These are phyloP conservation scores for Antechinus stuartii DNA, from an alignment of 2,113 vertebrate genomes.

Conservation along the genomic window DNA sequence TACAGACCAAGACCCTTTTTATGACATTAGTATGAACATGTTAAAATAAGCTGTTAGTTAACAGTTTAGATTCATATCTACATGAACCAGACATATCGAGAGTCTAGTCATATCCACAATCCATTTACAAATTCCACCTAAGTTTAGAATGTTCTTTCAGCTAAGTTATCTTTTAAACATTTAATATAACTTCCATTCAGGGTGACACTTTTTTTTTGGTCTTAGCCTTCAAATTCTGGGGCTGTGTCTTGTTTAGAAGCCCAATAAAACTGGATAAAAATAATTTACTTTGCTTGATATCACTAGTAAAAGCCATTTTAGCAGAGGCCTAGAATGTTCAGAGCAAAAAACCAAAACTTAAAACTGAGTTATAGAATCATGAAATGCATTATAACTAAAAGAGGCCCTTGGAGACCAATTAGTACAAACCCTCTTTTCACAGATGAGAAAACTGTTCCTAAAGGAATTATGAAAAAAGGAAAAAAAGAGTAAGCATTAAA, in stretches of 20 bases:
- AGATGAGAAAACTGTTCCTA: conserved; percentile 20
- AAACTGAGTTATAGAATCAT: not conserved
- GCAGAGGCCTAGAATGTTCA: not conserved
- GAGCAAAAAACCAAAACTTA: not conserved
- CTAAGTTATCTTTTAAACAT: not conserved
- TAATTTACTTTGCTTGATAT: conserved; percentile 37
- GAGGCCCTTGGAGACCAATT: not conserved
- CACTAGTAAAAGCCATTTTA: not conserved
- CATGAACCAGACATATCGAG: not conserved
- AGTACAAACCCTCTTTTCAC: not conserved
- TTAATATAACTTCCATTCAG: not conserved
- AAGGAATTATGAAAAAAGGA: conserved; percentile 29
- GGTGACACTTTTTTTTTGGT: not conserved
- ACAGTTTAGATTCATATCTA: not conserved
- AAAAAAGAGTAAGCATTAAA: conserved; percentile 33
- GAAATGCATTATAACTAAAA: not conserved
- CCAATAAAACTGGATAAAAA: not conserved
- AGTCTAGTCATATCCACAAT: not conserved
- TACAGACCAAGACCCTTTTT: not conserved
- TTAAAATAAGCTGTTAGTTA: not conserved
- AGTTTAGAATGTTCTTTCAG: not conserved
- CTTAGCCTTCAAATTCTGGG: not conserved
- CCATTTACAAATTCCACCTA: not conserved
- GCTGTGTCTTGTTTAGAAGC: not conserved
- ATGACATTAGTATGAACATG: not conserved